phyloP scores from a whole-genome alignment of 1,140 invertebrate genomes.

The Camponotus floridanus region DNA sequence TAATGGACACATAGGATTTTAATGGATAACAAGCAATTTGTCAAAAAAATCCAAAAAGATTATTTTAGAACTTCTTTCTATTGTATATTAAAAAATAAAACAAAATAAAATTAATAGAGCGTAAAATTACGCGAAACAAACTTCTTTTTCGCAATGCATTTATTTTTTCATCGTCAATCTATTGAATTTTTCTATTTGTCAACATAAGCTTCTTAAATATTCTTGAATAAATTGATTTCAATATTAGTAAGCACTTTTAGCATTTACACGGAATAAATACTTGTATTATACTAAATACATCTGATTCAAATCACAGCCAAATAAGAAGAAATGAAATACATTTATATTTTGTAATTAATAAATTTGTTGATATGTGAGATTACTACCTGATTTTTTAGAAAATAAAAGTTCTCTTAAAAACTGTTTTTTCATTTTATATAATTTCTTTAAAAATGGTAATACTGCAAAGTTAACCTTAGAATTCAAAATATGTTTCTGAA shows the following conservation, averaged over 20 bases:
- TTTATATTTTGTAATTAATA: constrained; percentile 2
- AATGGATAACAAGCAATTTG: neutral
- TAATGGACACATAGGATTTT: neutral
- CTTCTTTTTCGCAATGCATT: constrained; percentile 8
- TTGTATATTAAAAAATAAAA: constrained; percentile 10
- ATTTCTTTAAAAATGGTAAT: neutral
- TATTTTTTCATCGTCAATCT: constrained; percentile 4
- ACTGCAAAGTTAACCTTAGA: neutral
- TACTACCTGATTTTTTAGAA: neutral
- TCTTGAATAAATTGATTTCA: constrained; percentile 8
- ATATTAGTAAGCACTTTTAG: constrained; percentile 1
- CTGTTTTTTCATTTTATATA: neutral
- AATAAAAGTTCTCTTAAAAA: neutral
- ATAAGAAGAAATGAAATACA: neutral
- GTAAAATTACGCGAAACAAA: constrained; percentile 22
- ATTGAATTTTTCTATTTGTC: neutral
- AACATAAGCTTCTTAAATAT: neutral
- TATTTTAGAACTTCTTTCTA: neutral
- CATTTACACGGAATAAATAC: neutral
- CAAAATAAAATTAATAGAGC: neutral
- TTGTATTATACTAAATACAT: neutral
- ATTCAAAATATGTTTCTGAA: neutral
- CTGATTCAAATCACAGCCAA: neutral
- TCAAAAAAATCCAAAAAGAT: constrained; percentile 7
- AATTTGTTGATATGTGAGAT: neutral